Conservation (phyloP, 2,888 invertebrate species). For the Campoplex nolae region DNA sequence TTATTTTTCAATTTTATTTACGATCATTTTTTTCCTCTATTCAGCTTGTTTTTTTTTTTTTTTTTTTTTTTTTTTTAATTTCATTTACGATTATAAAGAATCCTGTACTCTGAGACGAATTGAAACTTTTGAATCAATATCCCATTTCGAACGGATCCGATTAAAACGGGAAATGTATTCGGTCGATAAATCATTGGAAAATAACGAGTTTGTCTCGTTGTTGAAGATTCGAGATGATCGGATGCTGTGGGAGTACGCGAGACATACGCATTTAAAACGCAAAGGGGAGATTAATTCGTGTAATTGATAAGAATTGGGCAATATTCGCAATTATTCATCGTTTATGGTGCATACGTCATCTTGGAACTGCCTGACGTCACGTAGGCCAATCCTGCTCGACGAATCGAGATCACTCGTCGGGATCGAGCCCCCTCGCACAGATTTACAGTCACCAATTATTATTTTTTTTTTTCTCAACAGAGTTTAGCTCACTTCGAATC, state of each 20-base stretch:
- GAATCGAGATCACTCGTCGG: slow-evolving; percentile 15
- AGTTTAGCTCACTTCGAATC: not conserved
- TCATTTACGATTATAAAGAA: not conserved
- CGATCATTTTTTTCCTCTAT: not conserved
- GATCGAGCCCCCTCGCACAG: slow-evolving; percentile 36
- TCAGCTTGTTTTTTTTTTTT: not conserved
- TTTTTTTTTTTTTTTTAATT: not conserved
- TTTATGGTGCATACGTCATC: not conserved
- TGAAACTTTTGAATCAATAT: not conserved
- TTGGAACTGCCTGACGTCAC: slow-evolving; percentile 31
- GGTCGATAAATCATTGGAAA: slow-evolving; percentile 10
- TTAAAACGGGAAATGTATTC: not conserved
- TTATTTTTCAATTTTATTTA: not conserved
- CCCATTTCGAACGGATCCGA: not conserved
- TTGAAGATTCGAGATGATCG: not conserved
- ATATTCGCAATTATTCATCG: slow-evolving; percentile 25
- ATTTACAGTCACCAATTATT: not conserved
- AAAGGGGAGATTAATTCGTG: slow-evolving; percentile 30
- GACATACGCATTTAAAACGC: not conserved
- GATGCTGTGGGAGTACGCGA: not conserved
- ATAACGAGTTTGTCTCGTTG: not conserved
- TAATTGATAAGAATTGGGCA: slow-evolving; percentile 47
- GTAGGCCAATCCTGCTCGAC: slow-evolving; percentile 12
- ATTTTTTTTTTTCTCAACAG: not conserved
- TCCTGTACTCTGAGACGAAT: not conserved